Percentiles rank a stretch among this genome's conserved stretches.
These are phyloP conservation scores for Ursus arctos DNA, from an alignment of 2,113 vertebrate species.

Conservation along the genomic window DNA sequence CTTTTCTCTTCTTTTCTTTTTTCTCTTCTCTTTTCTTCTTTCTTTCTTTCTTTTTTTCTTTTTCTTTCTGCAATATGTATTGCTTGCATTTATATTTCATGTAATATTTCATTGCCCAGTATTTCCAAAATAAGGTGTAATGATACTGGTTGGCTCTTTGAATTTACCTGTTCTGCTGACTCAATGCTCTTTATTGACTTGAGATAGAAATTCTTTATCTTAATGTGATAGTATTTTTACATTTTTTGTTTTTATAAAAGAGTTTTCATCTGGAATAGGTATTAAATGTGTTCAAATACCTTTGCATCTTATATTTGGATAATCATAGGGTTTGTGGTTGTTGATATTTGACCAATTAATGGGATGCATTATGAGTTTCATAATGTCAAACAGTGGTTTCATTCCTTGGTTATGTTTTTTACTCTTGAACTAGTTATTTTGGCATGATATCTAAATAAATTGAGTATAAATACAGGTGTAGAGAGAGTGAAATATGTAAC, in stretches of 20 bases:
- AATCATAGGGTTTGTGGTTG: background rate
- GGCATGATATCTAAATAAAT: background rate
- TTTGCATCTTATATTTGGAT: background rate
- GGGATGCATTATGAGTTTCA: background rate
- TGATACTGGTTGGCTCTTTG: background rate
- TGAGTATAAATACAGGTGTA: background rate
- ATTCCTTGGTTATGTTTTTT: background rate
- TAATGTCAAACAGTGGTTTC: background rate
- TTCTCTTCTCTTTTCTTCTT: no score
- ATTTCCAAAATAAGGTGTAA: slow-evolving; percentile 2
- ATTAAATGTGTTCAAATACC: background rate
- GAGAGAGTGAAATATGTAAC: background rate
- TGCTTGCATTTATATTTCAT: background rate
- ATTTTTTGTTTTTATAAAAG: background rate
- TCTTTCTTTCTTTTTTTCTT: no score
- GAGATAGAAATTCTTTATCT: background rate
- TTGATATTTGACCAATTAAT: slow-evolving; percentile 27
- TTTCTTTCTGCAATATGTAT: background rate
- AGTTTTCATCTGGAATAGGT: background rate
- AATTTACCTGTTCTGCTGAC: background rate
- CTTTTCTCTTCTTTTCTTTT: no score
- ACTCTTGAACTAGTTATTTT: slow-evolving; percentile 44
- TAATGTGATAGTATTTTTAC: background rate
- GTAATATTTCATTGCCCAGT: background rate
- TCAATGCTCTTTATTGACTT: background rate